These are phyloP conservation scores for Acrobasis repandana DNA, from an alignment of 2,888 invertebrate genomes.

Conservation along the genomic window DNA sequence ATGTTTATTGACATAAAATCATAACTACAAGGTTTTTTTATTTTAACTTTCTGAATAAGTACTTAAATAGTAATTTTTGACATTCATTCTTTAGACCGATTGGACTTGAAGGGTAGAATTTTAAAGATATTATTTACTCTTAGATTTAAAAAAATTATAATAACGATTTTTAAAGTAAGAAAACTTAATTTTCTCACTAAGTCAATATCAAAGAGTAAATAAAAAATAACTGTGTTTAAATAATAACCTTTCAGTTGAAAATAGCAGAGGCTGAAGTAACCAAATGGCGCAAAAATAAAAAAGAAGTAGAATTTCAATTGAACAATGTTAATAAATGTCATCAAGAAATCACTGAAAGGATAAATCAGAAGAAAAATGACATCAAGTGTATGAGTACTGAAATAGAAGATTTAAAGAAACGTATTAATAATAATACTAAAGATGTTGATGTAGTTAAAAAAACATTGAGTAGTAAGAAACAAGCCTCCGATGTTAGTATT, in stretches of 20 bases:
- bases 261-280: slow-evolving; percentile 52
- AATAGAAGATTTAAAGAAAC: slow-evolving; percentile 50
- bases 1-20: no score
- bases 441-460: slow-evolving; percentile 45
- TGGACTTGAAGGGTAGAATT: no score
- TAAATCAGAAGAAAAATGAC: slow-evolving; percentile 59
- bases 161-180: no score
- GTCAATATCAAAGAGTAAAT: no score
- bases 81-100: no score
- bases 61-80: no score
- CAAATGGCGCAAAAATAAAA: slow-evolving; percentile 67
- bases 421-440: slow-evolving; percentile 51
- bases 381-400: slow-evolving; percentile 56
- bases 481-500: slow-evolving; percentile 57
- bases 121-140: no score
- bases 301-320: slow-evolving; percentile 61
- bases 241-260: slow-evolving; percentile 47
- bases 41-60: no score
- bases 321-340: slow-evolving; percentile 48
- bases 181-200: no score
- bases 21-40: no score
- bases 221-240: neutral
- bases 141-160: no score
- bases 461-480: slow-evolving; percentile 45
- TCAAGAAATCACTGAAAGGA: slow-evolving; percentile 55